Evolutionary conservation across 2,888 invertebrate species (phyloP), one percentile per base, ranked within the genome.

Genomic region (Gari tellinella): DNA sequence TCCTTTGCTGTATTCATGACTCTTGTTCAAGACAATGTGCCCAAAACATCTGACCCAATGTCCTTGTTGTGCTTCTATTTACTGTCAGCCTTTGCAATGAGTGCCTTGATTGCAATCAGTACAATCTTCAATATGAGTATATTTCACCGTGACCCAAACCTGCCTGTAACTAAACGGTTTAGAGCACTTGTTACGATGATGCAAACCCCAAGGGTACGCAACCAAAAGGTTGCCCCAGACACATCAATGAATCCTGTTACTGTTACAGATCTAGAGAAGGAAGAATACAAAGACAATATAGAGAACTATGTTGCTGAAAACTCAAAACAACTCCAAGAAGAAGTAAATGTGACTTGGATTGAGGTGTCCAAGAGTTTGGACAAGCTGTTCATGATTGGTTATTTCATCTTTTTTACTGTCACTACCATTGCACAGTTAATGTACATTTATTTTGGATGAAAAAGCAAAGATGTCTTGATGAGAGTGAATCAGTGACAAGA

Each of bases 1-100:
- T 65, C 80, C 2, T 61, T 75, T 48, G 77, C 80, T 10, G 77
- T 81, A 2, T 81, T 81, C 43, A 37, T 81, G 31, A 77, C 80
- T 1, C 65, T 81, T 51, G 68, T 81, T 12, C 64, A 67, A 38
- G 80, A 77, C 17, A 81, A 72, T 43, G 25, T 81, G n/a, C 80
- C 77, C 2, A 72, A 72, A 55, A 69, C 77, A 1, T 70, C 77
- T 0, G 46, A 51, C 19, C 74, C 77, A 1, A 74, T 81, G 73
- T 74, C 77, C 5, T 31, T 60, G 12, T 21, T 60, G 23, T 48
- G 60, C 37, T 60, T 37, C 25, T 60, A 23, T 38, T 15, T 60
- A 4, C 25, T 49, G n/a, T 17, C 38, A 8, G 17, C 48, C 4
- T 60, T 60, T 10, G 23, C 19, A 17, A 25, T 23, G 10, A 46